These are phyloP conservation scores for Halictus quadricinctus DNA, from an alignment of 2,888 invertebrate genomes.

Conservation along the genomic window DNA sequence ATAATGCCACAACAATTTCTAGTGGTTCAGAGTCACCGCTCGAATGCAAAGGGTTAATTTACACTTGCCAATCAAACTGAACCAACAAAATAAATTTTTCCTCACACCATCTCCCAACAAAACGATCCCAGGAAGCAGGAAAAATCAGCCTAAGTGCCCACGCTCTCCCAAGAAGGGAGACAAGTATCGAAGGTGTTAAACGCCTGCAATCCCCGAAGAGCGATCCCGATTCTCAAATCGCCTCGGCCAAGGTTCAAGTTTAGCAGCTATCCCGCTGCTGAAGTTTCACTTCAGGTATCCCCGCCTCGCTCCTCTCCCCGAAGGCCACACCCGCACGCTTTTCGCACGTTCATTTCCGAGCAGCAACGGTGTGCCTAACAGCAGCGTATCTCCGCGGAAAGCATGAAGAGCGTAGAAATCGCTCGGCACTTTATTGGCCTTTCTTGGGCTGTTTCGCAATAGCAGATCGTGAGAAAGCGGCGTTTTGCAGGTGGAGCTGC, in stretches of 20 bases:
- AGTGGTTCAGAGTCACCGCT: too few relatives aligned
- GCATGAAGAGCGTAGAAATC: conserved; percentile 4
- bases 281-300: not conserved
- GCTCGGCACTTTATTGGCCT: conserved; percentile 55
- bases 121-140: not conserved
- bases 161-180: not conserved
- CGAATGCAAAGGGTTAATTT: too few relatives aligned
- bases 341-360: not conserved
- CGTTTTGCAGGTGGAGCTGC: conserved; percentile 72
- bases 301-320: not conserved
- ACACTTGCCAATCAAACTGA: not conserved
- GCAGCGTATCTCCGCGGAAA: not conserved
- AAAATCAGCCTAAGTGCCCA: too few relatives aligned
- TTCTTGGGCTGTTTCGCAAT: conserved; percentile 61
- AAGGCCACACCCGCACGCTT: not conserved
- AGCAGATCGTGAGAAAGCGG: conserved; percentile 65
- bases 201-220: not conserved
- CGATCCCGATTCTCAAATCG: not conserved
- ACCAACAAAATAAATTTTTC: not conserved
- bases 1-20: too few relatives aligned
- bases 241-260: not conserved
- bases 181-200: not conserved
- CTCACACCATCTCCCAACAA: not conserved
- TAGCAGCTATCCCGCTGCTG: not conserved
- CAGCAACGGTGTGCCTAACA: not conserved